Evolutionary conservation across 2,797 vertebrate species (phyloP), one percentile per base, ranked within the genome.

Genomic region (Tinamus major): DNA sequence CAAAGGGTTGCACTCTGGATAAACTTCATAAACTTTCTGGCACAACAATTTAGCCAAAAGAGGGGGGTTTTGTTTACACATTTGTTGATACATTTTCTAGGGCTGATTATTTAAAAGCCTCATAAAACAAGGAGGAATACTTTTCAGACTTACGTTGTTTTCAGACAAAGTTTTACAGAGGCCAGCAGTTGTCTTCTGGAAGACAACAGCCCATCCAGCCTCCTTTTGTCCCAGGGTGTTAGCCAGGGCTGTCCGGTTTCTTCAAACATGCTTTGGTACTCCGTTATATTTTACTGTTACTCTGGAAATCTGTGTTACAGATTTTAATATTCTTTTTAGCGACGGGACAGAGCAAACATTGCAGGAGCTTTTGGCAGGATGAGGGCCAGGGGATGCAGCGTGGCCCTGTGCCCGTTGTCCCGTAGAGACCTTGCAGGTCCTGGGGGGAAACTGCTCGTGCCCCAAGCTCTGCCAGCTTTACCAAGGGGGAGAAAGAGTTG

Each of bases 401-500:
- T 80, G 23, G 68, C 79, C 51, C 39, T 27, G 12, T 77, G 59
- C 51, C 11, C 0, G 0, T n/a, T 85, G 37, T 93, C 21, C 63
- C 79, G 31, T 48, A 87, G 41, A 82, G 24, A 48, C 4, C 0
- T 0, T 44, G 17, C 39, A 13, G 21, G 35, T 70, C 53, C 63
- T 2, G 2, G 48, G 35, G 26, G 64, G 42, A 17, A 17, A 35
- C 33, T 84, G 33, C 85, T 29, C 31, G 20, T 3, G 3, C 27
- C 59, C 27, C 58, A 68, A 23, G 5, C 33, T 93, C 58, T 62
- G 58, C 33, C 71, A n/a, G 0, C 44, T 61, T 77, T 20, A 13
- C 3, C 2, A 2, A 1, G 2, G 2, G 5, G 9, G 2, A 8
- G 21, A 18, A 55, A 61, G 5, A 23, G 42, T 59, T 84, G 21